Percentiles rank a stretch among this genome's conserved stretches.
Evolutionary conservation across 1,140 invertebrate species (phyloP).

Genomic region (Centruroides vittatus): DNA sequence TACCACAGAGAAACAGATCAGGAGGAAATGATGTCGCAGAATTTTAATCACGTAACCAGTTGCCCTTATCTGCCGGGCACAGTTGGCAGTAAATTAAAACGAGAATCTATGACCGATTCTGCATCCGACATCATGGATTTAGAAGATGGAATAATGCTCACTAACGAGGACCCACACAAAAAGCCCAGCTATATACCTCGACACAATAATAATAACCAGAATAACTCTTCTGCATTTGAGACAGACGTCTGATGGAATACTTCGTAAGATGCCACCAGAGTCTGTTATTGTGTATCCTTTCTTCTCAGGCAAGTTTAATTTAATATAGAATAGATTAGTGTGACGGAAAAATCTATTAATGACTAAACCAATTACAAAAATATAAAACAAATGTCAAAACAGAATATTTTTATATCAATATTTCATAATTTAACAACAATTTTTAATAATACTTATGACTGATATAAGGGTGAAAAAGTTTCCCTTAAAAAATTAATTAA

Average conservation of each 20-base stretch:
- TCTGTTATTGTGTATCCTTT: too few relatives aligned
- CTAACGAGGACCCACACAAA: constrained; percentile 37
- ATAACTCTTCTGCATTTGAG: constrained; percentile 76
- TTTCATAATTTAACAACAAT: too few relatives aligned
- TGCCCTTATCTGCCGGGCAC: constrained; percentile 88
- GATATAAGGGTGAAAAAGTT: too few relatives aligned
- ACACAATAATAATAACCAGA: constrained; percentile 58
- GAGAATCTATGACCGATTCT: constrained; percentile 13
- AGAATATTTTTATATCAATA: too few relatives aligned
- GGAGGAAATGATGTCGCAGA: constrained; percentile 94
- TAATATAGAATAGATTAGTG: too few relatives aligned
- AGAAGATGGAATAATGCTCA: constrained; percentile 35
- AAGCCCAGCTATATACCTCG: constrained; percentile 69
- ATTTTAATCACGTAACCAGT: constrained; percentile 92
- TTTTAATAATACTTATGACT: too few relatives aligned
- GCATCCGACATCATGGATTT: constrained; percentile 13
- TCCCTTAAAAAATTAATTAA: too few relatives aligned
- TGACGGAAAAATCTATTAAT: too few relatives aligned
- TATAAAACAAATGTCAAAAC: too few relatives aligned
- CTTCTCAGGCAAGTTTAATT: too few relatives aligned
- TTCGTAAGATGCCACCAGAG: too few relatives aligned
- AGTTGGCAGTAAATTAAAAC: constrained; percentile 38
- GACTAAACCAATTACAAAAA: too few relatives aligned
- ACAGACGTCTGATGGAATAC: constrained; percentile 74
- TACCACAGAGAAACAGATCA: constrained; percentile 98